These are phyloP conservation scores for Mythimna impura DNA, from an alignment of 2,888 invertebrate genomes.

Conservation along the genomic window DNA sequence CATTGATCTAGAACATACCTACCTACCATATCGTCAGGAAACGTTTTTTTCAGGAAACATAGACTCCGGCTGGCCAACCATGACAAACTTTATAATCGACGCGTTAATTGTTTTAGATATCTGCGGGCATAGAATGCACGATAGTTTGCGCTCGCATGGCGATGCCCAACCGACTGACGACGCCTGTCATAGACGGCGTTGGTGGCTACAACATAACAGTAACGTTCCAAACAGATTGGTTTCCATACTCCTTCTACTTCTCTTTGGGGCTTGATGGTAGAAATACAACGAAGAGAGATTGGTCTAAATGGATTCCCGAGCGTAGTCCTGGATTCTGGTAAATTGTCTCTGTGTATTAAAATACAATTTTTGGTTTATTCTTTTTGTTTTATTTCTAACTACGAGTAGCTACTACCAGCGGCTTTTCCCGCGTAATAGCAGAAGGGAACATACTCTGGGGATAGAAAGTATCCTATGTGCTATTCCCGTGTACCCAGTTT, in stretches of 20 bases:
- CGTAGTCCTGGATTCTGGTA: constrained; percentile 73
- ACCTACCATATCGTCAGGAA: too few species aligned
- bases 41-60: too few species aligned
- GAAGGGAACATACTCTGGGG: too few species aligned
- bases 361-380: constrained; percentile 1
- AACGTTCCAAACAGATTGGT: constrained; percentile 76
- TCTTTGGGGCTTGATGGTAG: constrained; percentile 76
- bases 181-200: constrained; percentile 75
- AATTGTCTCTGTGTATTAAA: constrained; percentile 18
- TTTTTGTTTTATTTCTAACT: constrained; percentile 22
- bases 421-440: too few species aligned
- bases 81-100: background rate
- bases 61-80: too few species aligned
- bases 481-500: too few species aligned
- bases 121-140: constrained; percentile 81
- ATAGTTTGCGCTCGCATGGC: constrained; percentile 79
- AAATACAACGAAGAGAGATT: constrained; percentile 71
- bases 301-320: constrained; percentile 71
- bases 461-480: too few species aligned
- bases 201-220: constrained; percentile 82
- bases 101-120: constrained; percentile 72
- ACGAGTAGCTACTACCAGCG: too few species aligned
- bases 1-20: too few species aligned
- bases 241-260: constrained; percentile 78
- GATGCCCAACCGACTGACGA: constrained; percentile 76